A percentile compares a stretch with the other conserved stretches of the same genome.
These are phyloP conservation scores for Pseudococcus longispinus DNA, from an alignment of 2,888 invertebrate genomes.

Conservation along the genomic window DNA sequence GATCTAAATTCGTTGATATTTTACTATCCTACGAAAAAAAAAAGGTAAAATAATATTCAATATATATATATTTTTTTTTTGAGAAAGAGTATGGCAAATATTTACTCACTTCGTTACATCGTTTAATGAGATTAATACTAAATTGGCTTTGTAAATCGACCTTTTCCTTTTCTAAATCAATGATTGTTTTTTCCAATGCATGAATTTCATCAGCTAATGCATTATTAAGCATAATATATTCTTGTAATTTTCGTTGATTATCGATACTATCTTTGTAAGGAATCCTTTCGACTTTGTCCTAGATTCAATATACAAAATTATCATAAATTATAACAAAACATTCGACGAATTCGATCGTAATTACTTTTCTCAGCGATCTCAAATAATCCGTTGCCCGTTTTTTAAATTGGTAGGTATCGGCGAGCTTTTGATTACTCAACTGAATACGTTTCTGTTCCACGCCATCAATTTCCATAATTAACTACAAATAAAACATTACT, in stretches of 20 bases:
- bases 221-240: conserved; percentile 50
- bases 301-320: neutral
- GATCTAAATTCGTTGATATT: neutral
- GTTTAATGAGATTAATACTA: conserved; percentile 71
- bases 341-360: neutral
- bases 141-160: conserved; percentile 78
- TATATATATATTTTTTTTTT: no score
- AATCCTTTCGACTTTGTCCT: conserved; percentile 46
- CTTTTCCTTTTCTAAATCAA: conserved; percentile 70
- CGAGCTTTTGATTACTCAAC: neutral
- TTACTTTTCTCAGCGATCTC: conserved; percentile 28
- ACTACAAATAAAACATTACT: conserved; percentile 6
- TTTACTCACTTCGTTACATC: conserved; percentile 60
- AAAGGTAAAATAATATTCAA: neutral
- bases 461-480: conserved; percentile 22
- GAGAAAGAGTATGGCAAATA: neutral
- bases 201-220: conserved; percentile 62
- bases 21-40: neutral
- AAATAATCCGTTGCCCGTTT: conserved; percentile 31
- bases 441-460: conserved; percentile 29
- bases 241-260: conserved; percentile 46
- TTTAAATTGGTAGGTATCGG: neutral
- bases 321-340: neutral
- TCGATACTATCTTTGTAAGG: conserved; percentile 43
- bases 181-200: conserved; percentile 61